These are phyloP conservation scores for Creontiades dilutus DNA, from an alignment of 2,888 invertebrate genomes.

Conservation along the genomic window DNA sequence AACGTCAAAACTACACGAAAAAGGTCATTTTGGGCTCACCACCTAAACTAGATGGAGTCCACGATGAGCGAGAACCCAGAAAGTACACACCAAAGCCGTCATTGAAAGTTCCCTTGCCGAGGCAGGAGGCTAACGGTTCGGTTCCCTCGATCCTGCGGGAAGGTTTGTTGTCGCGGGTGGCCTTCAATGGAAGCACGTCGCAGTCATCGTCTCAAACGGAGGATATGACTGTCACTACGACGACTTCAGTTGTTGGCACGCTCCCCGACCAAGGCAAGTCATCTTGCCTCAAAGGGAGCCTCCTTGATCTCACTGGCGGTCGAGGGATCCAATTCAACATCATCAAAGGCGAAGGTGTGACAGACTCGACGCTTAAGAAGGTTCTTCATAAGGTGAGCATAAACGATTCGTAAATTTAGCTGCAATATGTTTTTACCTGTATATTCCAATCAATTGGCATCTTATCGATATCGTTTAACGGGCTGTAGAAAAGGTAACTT, in stretches of 20 bases:
- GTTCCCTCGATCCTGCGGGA: conserved; percentile 35
- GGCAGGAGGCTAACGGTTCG: not conserved
- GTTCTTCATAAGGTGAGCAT: conserved; percentile 31
- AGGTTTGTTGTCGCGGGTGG: conserved; percentile 42
- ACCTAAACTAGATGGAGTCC: not conserved
- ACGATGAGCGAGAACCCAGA: not conserved
- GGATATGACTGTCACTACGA: conserved; percentile 46
- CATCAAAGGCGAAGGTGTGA: conserved; percentile 61
- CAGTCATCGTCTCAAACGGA: conserved; percentile 22
- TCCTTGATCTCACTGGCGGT: not conserved
- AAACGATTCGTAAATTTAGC: not conserved
- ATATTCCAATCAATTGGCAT: too few relatives aligned
- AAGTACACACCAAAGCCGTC: conserved; percentile 47
- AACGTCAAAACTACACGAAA: conserved; percentile 57
- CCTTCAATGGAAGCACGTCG: not conserved
- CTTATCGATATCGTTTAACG: too few relatives aligned
- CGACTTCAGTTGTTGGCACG: conserved; percentile 5
- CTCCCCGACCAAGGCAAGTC: not conserved
- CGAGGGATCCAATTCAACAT: conserved; percentile 47
- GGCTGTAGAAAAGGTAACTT: too few relatives aligned
- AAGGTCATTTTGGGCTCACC: conserved; percentile 62
- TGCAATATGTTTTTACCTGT: too few relatives aligned
- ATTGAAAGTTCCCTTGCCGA: conserved; percentile 43
- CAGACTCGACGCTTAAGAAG: conserved; percentile 56
- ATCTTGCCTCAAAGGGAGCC: conserved; percentile 22